phyloP scores from a whole-genome alignment of 2,888 invertebrate species.

The Thyatira batis region DNA sequence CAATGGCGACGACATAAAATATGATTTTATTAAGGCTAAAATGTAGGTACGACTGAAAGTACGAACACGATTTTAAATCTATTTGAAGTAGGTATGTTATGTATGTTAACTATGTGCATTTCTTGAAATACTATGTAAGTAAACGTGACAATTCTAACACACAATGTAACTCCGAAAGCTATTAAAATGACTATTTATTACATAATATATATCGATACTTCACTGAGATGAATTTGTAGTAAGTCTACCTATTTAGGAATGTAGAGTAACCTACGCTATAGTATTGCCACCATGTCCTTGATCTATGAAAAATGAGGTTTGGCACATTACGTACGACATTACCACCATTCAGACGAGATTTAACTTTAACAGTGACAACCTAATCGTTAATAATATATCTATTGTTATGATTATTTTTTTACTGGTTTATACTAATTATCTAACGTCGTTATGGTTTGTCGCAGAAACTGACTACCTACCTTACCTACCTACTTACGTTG shows the following conservation, averaged over 20 bases:
- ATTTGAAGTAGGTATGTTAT: constrained; percentile 43
- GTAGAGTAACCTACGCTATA: constrained; percentile 29
- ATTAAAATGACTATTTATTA: constrained; percentile 37
- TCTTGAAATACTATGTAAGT: constrained; percentile 50
- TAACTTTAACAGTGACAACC: constrained; percentile 2
- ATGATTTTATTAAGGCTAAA: constrained; percentile 51
- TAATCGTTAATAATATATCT: constrained; percentile 7
- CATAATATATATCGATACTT: constrained; percentile 30
- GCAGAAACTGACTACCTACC: neutral
- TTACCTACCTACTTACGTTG: neutral
- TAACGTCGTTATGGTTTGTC: neutral
- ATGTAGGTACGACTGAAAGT: constrained; percentile 63
- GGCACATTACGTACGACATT: constrained; percentile 48
- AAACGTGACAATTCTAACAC: constrained; percentile 59
- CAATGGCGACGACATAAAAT: constrained; percentile 21
- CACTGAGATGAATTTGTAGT: constrained; percentile 26
- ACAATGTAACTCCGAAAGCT: constrained; percentile 50
- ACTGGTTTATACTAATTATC: neutral
- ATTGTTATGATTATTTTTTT: neutral
- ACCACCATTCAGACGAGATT: neutral
- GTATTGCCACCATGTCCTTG: constrained; percentile 42
- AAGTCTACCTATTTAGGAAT: constrained; percentile 28
- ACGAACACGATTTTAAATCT: constrained; percentile 68
- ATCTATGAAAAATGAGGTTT: constrained; percentile 51
- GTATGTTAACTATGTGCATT: constrained; percentile 54